A percentile compares a stretch with the other conserved stretches of the same genome.
These are phyloP conservation scores for Catonia carolina DNA, from an alignment of 2,888 invertebrate species.

Conservation along the genomic window DNA sequence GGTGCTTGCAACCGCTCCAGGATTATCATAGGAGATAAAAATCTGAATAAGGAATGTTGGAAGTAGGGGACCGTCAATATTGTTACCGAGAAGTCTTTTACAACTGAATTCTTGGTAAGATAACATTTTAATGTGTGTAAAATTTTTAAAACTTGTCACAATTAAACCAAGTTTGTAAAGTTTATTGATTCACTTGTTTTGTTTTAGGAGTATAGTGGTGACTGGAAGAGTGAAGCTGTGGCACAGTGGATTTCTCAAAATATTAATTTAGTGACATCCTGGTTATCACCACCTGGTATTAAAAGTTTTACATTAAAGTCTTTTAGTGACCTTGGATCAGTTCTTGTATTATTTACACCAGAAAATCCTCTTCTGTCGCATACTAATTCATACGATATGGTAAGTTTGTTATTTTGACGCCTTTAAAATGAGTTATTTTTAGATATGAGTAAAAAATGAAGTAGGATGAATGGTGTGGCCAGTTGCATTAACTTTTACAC, in stretches of 20 bases:
- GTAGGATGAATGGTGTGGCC: too few relatives aligned
- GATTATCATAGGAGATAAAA: too few relatives aligned
- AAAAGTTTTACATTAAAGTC: slow-evolving; percentile 63
- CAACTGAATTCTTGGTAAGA: too few relatives aligned
- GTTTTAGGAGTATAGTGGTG: slow-evolving; percentile 27
- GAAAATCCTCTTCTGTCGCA: slow-evolving; percentile 60
- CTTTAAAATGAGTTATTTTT: too few relatives aligned
- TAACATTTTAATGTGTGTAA: too few relatives aligned
- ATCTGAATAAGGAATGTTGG: too few relatives aligned
- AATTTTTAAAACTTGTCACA: too few relatives aligned
- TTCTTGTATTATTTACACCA: slow-evolving; percentile 71
- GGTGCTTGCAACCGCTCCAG: too few relatives aligned
- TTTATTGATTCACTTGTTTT: not conserved
- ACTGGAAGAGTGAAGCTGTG: slow-evolving; percentile 26
- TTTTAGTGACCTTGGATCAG: slow-evolving; percentile 61
- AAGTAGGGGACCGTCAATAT: too few relatives aligned
- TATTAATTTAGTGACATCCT: slow-evolving; percentile 54
- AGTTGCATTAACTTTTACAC: too few relatives aligned
- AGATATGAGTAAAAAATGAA: too few relatives aligned
- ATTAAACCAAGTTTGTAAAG: not conserved
- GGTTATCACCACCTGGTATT: slow-evolving; percentile 63
- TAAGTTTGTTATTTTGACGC: slow-evolving; percentile 45
- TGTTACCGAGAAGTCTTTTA: too few relatives aligned
- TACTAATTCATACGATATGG: slow-evolving; percentile 61
- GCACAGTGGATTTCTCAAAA: slow-evolving; percentile 34